Evolutionary conservation across 2,888 invertebrate genomes (phyloP).

Genomic region (Buathra laborator): DNA sequence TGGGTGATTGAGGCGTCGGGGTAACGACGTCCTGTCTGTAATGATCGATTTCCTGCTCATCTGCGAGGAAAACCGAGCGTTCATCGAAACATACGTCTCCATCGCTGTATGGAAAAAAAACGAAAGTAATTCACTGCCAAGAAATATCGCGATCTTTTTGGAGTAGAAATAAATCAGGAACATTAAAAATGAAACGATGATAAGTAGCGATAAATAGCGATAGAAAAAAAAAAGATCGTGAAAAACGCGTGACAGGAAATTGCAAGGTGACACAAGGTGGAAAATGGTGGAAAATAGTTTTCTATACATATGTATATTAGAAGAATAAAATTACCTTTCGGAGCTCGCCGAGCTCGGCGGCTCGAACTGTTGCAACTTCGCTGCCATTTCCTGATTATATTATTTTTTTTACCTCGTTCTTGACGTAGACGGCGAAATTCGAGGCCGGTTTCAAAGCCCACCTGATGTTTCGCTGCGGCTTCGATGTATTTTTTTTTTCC

Average conservation of each 20-base stretch:
- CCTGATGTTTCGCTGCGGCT: slow-evolving; percentile 9
- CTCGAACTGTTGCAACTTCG: slow-evolving; percentile 89
- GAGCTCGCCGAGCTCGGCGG: slow-evolving; percentile 96
- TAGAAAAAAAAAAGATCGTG: not conserved
- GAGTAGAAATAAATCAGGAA: not conserved
- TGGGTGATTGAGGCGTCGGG: slow-evolving; percentile 91
- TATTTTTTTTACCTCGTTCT: not conserved
- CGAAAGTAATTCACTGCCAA: not conserved
- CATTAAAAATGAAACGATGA: not conserved
- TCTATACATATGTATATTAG: not conserved
- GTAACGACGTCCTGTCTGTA: slow-evolving; percentile 82
- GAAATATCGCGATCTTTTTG: not conserved
- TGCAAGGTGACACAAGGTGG: slow-evolving; percentile 16
- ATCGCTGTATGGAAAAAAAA: slow-evolving; percentile 70
- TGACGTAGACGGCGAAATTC: not conserved
- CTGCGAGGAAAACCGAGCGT: slow-evolving; percentile 76
- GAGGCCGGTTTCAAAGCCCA: slow-evolving; percentile 1
- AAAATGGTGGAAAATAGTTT: slow-evolving; percentile 41
- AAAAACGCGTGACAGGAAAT: not conserved
- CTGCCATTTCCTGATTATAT: slow-evolving; percentile 84
- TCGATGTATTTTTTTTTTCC: slow-evolving; percentile 1
- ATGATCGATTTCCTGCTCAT: slow-evolving; percentile 80
- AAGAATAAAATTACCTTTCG: slow-evolving; percentile 89
- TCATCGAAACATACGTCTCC: slow-evolving; percentile 79
- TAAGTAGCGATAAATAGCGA: not conserved